Base-by-base conservation (phyloP, 2,888 invertebrate species). In the Pristionchus entomophagus region DNA sequence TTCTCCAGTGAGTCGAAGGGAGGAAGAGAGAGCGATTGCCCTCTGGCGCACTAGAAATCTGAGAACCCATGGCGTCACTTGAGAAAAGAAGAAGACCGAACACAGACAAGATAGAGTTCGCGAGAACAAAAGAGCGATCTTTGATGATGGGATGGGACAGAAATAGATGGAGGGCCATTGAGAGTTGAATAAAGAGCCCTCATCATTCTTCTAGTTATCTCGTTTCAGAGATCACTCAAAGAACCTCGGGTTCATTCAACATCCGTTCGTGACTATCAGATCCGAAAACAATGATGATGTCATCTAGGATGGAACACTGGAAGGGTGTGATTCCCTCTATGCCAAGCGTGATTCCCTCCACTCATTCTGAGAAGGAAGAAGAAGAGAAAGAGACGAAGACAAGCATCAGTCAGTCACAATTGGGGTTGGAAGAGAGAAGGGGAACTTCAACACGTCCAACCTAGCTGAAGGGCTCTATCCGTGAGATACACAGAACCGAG, bases 341-440 rank as follows among this genome's bases (percentile, higher is more conserved):
- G 41, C 73, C 73, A 41, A 41, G 73, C 73, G 41, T 73, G 73
- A 73, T 73, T 73, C 73, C n/a, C 73, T 73, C 73, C 41, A 73
- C 73, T 73, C 41, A 41, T 73, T 73, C 65, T 41, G 38, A 65
- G 35, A 65, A 35, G 4, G 32, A 65, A 45, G 41, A 73, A 73
- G 41, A 41, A 73, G 41, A 73, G 41, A 32, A 73, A 73, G 41
- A 12, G 14, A 69, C 35, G 65, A 69, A 35, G 65, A 69, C 19
- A 38, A 35, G 19, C 45, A 41, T 45, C 45, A 38, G 38, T 38
- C 41, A 73, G 73, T 73, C 73, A 73, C n/a, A 73, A 73, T 69
- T n/a, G 35, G 19, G 65, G 19, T 17, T n/a, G 77, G 38, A 77
- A 38, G 17, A n/a, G 32, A 65, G 2, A 45, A 14, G 45, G 14